Evolutionary conservation across 2,797 vertebrate species (phyloP), one percentile per base, ranked within the genome.

Genomic region (Heteromormyrus szaboi): DNA sequence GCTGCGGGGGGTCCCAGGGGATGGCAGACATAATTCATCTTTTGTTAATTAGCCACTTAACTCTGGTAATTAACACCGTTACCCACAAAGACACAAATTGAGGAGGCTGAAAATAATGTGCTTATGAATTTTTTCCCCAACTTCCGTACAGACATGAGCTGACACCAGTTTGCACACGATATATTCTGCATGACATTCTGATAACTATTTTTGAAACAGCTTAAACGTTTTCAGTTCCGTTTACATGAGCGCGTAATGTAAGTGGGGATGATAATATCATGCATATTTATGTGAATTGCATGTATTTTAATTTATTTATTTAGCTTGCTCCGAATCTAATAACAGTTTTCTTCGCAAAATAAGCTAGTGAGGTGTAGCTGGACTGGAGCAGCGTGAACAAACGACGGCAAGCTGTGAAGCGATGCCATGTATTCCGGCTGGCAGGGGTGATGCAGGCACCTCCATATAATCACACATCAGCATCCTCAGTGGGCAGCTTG

Each of bases 1-100:
- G 19, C 86, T 89, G 48, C 68, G 85, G 89, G 86, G 22, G 29
- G 86, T 91, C 91, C 89, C 91, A n/a, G 59, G 91, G 91, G 93
- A 91, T 65, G 33, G 44, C 89, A 89, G 90, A 92, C 91, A 90
- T 90, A 90, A 92, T 92, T 92, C 92, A 93, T 93, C 92, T 92
- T 92, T 90, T 89, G 88, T 90, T 92, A 93, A 93, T 93, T 92
- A 93, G 92, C 88, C 91, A 88, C 89, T 93, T 93, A 93, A 91
- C 91, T 91, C 92, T 72, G 89, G 88, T 92, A 93, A 92, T 93
- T 91, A 93, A 93, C 91, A 92, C 91, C 81, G 44, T 91, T 90
- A 90, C 90, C 46, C 88, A 85, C 79, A 88, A 88, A 62, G 76
- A 59, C 48, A 84, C 48, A 88, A 88, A 88, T 33, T n/a, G 53